Conservation (phyloP, 2,797 vertebrate genomes). For the Gallinago stenura region DNA sequence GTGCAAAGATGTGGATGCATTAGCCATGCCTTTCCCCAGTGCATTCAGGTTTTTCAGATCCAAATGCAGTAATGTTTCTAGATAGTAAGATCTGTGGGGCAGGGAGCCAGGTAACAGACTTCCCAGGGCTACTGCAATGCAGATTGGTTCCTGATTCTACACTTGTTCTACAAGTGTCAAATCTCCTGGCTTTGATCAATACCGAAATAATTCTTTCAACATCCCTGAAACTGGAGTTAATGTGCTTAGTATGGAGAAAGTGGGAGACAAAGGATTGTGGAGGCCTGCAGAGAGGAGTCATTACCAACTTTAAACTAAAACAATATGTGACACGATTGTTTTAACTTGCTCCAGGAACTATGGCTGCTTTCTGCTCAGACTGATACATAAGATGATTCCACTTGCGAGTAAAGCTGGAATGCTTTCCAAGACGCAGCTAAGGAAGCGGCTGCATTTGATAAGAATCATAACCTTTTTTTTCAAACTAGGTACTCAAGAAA, state of each 20-base stretch:
- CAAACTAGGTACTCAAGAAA: neutral
- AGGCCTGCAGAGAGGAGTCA: neutral
- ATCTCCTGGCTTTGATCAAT: neutral
- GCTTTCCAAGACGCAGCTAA: neutral
- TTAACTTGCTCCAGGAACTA: neutral
- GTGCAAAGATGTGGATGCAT: neutral
- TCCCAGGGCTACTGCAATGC: neutral
- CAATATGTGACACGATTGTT: accelerated
- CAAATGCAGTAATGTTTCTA: accelerated
- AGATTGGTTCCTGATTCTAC: neutral
- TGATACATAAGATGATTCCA: accelerated
- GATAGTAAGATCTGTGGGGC: neutral
- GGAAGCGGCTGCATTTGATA: neutral
- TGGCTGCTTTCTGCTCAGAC: neutral
- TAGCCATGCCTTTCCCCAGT: neutral
- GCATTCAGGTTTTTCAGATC: neutral
- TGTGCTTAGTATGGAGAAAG: accelerated
- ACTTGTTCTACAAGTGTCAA: neutral
- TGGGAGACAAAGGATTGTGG: neutral
- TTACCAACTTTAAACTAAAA: accelerated
- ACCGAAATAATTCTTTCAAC: neutral
- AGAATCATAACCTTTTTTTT: neutral
- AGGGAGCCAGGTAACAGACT: neutral
- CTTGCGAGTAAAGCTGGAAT: neutral
- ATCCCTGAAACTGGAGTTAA: neutral